Evolutionary conservation across 2,888 invertebrate species (phyloP), one percentile per base, ranked within the genome.

Genomic region (Athalia circularis): DNA sequence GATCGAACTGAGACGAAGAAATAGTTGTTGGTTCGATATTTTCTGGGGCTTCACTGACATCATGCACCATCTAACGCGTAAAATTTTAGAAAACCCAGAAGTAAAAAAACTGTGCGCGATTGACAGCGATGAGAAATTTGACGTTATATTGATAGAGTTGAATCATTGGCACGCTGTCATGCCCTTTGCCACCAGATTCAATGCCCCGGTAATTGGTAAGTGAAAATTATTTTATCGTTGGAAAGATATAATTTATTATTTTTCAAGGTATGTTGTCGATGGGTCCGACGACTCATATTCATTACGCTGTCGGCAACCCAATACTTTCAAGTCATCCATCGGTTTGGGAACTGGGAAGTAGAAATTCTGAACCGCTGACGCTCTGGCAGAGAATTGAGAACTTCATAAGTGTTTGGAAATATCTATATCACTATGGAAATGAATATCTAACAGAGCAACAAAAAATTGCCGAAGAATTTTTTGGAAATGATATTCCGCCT

Each of bases 231-330:
- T 65, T 47, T n/a, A 9, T 0, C 2, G 2, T 47, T 3, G 0
- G 13, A 47, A 6, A 48, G 11, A 65, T 47, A 11, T 4, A 3
- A 43, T 64, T 29, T 3, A 6, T 11, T 68, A 29, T 11, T 15
- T 54, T 29, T 3, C 6, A 47, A 78, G 78, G 92, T 4, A 91
- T 93, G 5, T 91, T 92, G 6, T 61, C 72, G 43, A 6, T 72
- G 59, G 82, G 76, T 64, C n/a, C 80, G 8, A 54, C 29, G 3
- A 50, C 62, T 43, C 0, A 6, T 6, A 52, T 75, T 65, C 68
- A 84, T 13, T 80, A 83, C n/a, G 3, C 47, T 0, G n/a, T 82
- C 13, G 85, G 85, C 6, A 75, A 81, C 5, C 79, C 82, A 3
- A 3, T 81, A 13, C 11, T 83, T 9, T 11, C 84, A 4, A 84